Base-by-base conservation (phyloP, 2,888 invertebrate genomes). In the Eutolmus rufibarbis region DNA sequence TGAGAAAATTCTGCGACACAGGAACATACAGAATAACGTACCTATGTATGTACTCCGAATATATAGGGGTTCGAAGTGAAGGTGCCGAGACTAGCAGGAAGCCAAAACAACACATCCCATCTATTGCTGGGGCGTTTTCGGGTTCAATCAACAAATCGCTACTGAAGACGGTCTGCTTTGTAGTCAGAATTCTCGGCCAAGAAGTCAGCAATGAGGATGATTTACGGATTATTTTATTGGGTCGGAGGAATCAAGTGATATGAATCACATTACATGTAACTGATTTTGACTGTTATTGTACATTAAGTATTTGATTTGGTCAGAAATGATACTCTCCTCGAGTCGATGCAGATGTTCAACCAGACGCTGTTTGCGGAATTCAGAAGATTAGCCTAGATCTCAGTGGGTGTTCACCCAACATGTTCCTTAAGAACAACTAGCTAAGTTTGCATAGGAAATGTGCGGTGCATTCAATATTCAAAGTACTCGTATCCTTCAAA, bases 181-280 rank as follows among this genome's bases (percentile, higher is more conserved):
- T 84, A 66, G 84, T 84, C 84, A 57, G 74, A 84, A 66, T 37
- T 66, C 51, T 37, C 66, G 23, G 40, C 14, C 81, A 81, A 84
- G 74, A 76, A 74, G 84, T 34, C 76, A 56, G 81, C 57, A 51
- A 82, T 28, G 86, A 86, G 74, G 86, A 85, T 87, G 88, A 88
- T 88, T 88, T 88, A 88, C 87, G 86, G 81, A 88, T 88, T 87
- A 85, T 84, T 88, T 88, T 88, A 88, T 88, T 88, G 87, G 88
- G 74, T 86, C 86, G 86, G 84, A 81, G 84, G 74, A 87, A 88
- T 87, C 74, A 88, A 88, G 87, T 37, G 86, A 86, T 88, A 88
- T 88, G 74, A 85, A 87, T 88, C 87, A 79, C 87, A 87, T 88
- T 86, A 87, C 84, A 66, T 74, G 84, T 84, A 84, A 84, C 84